Conservation (phyloP, 2,888 invertebrate species). For the Pristionchus fissidentatus region DNA sequence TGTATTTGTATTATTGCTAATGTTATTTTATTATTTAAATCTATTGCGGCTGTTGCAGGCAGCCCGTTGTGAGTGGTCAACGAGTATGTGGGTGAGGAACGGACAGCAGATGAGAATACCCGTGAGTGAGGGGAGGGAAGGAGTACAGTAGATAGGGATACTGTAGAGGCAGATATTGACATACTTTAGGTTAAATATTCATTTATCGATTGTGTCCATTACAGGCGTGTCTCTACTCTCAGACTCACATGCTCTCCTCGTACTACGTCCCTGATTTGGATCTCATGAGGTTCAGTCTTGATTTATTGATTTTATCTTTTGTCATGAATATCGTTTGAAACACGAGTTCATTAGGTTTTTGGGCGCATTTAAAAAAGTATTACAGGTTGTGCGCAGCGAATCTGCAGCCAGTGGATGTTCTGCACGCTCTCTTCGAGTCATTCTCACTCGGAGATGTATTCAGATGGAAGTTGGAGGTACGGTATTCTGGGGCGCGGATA, state of each 20-base stretch:
- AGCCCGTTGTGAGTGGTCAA: constrained; percentile 61
- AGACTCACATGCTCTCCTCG: constrained; percentile 61
- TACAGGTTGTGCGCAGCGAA: constrained; percentile 63
- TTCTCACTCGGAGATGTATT: constrained; percentile 62
- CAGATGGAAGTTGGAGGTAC: constrained; percentile 45
- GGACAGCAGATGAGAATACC: constrained; percentile 59
- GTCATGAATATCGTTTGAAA: background rate
- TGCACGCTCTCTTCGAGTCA: constrained; percentile 51
- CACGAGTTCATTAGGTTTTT: background rate
- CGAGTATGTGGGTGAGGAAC: constrained; percentile 71
- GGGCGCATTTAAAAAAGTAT: background rate
- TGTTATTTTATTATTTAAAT: too few relatives aligned
- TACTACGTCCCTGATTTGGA: constrained; percentile 66
- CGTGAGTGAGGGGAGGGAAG: constrained; percentile 18
- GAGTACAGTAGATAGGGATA: background rate
- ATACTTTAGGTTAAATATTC: background rate
- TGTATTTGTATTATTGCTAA: too few relatives aligned
- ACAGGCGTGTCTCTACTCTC: constrained; percentile 62
- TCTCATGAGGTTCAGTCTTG: constrained; percentile 56
- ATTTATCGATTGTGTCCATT: background rate
- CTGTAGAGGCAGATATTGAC: background rate
- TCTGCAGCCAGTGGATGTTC: constrained; percentile 59
- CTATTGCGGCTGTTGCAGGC: constrained; percentile 51
- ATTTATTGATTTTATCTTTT: background rate
- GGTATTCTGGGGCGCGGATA: background rate